Conservation (phyloP, 2,888 invertebrate species). For the Abrostola triplasia region DNA sequence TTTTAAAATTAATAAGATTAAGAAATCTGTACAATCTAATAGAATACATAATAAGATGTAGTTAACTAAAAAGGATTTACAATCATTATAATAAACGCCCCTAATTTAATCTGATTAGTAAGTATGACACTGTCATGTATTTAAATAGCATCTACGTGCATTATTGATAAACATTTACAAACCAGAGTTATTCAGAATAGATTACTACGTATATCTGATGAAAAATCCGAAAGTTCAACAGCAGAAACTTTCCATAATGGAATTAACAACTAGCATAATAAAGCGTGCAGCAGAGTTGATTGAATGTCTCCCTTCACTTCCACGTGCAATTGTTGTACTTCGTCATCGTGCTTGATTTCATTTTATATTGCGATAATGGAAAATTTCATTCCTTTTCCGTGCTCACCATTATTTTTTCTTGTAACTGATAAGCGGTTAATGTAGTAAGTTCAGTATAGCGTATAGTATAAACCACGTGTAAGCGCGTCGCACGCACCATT, state of each 20-base stretch:
- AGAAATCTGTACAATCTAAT: no score
- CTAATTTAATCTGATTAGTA: no score
- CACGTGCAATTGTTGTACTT: conserved; percentile 69
- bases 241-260: conserved; percentile 13
- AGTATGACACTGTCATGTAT: no score
- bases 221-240: conserved; percentile 17
- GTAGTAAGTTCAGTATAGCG: conserved; percentile 62
- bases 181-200: background rate
- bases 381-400: conserved; percentile 80
- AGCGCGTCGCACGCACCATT: conserved; percentile 61
- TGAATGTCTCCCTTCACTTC: conserved; percentile 56
- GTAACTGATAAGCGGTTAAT: conserved; percentile 74
- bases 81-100: no score
- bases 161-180: background rate
- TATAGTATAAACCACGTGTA: conserved; percentile 71
- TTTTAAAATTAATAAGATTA: no score
- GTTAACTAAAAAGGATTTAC: no score
- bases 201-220: conserved; percentile 1
- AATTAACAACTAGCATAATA: conserved; percentile 32
- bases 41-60: no score
- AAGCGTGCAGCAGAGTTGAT: conserved; percentile 55
- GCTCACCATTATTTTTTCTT: conserved; percentile 75
- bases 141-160: no score
- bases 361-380: conserved; percentile 74
- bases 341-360: conserved; percentile 69